Evolutionary conservation across 2,888 invertebrate genomes (phyloP).

Genomic region (Athalia cordata): DNA sequence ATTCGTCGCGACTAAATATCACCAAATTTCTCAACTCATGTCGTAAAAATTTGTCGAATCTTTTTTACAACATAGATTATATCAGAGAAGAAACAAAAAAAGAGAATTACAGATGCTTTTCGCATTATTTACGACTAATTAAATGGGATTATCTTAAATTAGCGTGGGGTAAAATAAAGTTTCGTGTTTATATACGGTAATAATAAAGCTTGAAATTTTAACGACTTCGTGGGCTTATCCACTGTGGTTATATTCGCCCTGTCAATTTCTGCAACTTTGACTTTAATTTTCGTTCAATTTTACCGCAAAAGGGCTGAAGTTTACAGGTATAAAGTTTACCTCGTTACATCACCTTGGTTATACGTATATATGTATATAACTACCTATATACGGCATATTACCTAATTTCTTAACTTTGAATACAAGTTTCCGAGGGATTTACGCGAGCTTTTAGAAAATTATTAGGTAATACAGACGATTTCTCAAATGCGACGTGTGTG

Average conservation of each 20-base stretch:
- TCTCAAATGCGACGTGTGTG: not conserved
- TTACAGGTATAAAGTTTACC: slow-evolving; percentile 10
- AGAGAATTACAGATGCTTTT: not conserved
- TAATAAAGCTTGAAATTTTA: slow-evolving; percentile 19
- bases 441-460: not conserved
- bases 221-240: not conserved
- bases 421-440: not conserved
- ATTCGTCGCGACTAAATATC: too few relatives aligned
- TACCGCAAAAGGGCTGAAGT: not conserved
- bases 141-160: not conserved
- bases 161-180: too few relatives aligned
- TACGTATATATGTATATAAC: not conserved
- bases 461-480: too few relatives aligned
- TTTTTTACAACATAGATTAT: too few relatives aligned
- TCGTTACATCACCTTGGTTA: not conserved
- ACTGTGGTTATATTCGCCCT: not conserved
- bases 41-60: not conserved
- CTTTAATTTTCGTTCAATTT: not conserved
- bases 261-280: not conserved
- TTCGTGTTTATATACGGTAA: too few relatives aligned
- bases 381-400: too few relatives aligned
- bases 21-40: not conserved
- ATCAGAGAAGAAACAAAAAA: too few relatives aligned
- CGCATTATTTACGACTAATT: slow-evolving; percentile 1
- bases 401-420: slow-evolving; percentile 3